Evolutionary conservation across 1,140 invertebrate genomes (phyloP).

Genomic region (Drosophila sechellia): DNA sequence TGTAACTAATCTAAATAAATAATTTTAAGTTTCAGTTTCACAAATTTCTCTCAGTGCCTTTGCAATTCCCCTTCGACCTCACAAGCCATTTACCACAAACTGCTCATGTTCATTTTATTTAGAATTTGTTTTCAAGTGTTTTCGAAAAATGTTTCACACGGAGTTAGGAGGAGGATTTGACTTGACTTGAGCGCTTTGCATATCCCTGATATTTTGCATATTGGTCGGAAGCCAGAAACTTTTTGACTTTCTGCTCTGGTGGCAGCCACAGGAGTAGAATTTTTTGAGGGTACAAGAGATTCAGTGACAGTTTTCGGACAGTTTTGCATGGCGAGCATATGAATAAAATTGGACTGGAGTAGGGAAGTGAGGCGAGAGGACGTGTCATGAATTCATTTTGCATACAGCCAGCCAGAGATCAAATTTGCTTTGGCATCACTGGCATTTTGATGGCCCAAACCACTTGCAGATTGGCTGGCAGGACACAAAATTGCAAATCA

Average conservation of each 20-base stretch:
- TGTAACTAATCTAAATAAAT: not conserved
- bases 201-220: constrained; percentile 51
- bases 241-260: constrained; percentile 55
- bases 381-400: constrained; percentile 71
- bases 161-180: constrained; percentile 10
- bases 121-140: constrained; percentile 50
- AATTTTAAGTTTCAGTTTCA: not conserved
- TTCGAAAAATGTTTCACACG: constrained; percentile 41
- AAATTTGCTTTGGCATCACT: constrained; percentile 46
- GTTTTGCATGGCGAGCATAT: constrained; percentile 61
- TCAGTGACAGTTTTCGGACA: constrained; percentile 66
- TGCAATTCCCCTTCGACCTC: not conserved
- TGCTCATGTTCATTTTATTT: constrained; percentile 45
- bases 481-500: constrained; percentile 54
- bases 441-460: constrained; percentile 3
- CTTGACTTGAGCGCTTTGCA: constrained; percentile 54
- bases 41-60: not conserved
- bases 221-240: constrained; percentile 55
- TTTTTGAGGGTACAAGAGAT: constrained; percentile 2
- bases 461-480: constrained; percentile 5
- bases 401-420: constrained; percentile 60
- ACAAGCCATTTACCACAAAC: constrained; percentile 17
- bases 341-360: constrained; percentile 44
- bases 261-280: constrained; percentile 22
- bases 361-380: constrained; percentile 24